Base-by-base conservation (phyloP, 1,140 invertebrate species). In the Phocides pigmalion region DNA sequence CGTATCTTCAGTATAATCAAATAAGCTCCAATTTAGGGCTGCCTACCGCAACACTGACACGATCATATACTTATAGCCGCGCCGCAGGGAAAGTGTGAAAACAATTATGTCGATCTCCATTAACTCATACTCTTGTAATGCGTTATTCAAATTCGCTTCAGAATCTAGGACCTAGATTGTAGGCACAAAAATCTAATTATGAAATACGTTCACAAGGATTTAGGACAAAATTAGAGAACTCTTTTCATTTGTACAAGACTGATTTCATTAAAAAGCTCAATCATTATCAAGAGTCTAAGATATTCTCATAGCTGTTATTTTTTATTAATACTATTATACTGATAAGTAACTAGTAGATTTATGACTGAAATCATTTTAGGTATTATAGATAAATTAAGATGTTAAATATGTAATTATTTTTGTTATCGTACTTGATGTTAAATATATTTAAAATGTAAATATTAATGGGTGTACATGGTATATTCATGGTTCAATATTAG, bases 181-280 rank as follows among this genome's bases (percentile, higher is more conserved):
- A 22, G 5, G 2, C 2, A 22, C 20, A 22, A 22, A 22, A 22
- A 2, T 22, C 5, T 5, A 3, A 22, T 22, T 4, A n/a, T n/a
- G n/a, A n/a, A 35, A 35, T n/a, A 35, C 32, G 4, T 35, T 35
- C 32, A 35, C 32, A 35, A 35, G 32, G 32, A n/a, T 2, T 12
- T 41, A 16, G 14, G 16, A 16, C 15, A 41, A 51, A 17, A 25
- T 53, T 37, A 53, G 53, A 54, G 22, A 35, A 9, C 1, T 35
- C 8, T n/a, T 51, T 54, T 37, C 11, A 32, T 32, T n/a, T 37
- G 59, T 58, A 62, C 37, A 71, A 75, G 70, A 78, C 76, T 78
- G 74, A 74, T 77, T 70, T 74, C 46, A 69, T 69, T 70, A 64
- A 64, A 46, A 71, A 68, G 68, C 76, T 75, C 76, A 75, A 72